A percentile compares a stretch with the other conserved stretches of the same genome.
Evolutionary conservation across 92 coral and sea anemone species (phyloP).

Genomic region (Phenganax marumi): DNA sequence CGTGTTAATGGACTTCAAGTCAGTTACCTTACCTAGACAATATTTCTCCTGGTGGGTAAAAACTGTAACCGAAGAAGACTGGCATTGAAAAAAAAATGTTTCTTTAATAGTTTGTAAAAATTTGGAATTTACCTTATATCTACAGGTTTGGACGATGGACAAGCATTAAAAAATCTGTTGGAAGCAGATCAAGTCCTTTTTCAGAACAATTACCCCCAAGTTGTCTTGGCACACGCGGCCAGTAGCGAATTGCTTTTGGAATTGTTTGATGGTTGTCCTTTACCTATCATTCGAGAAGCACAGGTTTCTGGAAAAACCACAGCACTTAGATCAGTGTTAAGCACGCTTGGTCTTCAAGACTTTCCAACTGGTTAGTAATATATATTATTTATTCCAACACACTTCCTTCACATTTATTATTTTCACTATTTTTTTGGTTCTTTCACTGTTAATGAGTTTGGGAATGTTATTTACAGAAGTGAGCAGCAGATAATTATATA

Average conservation of each 20-base stretch:
- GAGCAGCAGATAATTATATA: background rate
- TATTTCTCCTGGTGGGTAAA: background rate
- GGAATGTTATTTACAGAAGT: background rate
- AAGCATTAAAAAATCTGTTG: conserved; percentile 24
- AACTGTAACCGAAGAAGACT: background rate
- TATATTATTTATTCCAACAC: background rate
- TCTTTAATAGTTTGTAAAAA: too few species aligned
- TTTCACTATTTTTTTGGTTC: background rate
- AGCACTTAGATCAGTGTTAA: conserved; percentile 45
- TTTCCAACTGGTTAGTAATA: background rate
- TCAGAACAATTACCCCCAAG: conserved; percentile 52
- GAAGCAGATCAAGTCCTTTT: conserved; percentile 43
- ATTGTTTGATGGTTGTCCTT: conserved; percentile 45
- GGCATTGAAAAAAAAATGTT: too few species aligned
- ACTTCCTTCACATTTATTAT: background rate
- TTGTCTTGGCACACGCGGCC: conserved; percentile 49
- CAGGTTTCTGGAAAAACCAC: conserved; percentile 62
- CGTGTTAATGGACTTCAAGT: background rate
- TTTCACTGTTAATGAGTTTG: too few species aligned
- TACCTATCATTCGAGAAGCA: conserved; percentile 42
- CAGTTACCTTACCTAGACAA: background rate
- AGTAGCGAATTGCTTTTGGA: background rate
- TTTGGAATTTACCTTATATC: too few species aligned
- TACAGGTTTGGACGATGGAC: conserved; percentile 55
- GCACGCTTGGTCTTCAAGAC: background rate